phyloP scores from a whole-genome alignment of 2,888 invertebrate genomes.

The Parnassius mnemosyne region DNA sequence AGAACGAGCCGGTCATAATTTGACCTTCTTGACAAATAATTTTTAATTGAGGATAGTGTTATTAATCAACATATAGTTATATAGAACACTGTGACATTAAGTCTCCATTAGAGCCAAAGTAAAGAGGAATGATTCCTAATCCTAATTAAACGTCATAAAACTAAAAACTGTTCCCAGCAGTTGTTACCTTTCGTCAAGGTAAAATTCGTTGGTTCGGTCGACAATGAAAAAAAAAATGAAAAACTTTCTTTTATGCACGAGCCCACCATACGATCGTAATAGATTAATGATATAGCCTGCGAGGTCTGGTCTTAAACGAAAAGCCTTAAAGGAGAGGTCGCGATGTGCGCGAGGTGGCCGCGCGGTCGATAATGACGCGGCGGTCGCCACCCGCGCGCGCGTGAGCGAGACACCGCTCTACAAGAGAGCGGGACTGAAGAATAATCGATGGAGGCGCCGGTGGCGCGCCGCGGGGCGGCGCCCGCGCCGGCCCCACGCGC shows the following conservation, averaged over 20 bases:
- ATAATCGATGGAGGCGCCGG: conserved; percentile 72
- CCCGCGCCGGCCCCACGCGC: conserved; percentile 72
- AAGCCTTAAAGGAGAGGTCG: conserved; percentile 45
- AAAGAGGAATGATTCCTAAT: conserved; percentile 44
- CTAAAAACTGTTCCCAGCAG: conserved; percentile 66
- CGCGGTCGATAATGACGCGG: conserved; percentile 45
- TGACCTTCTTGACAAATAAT: too few relatives aligned
- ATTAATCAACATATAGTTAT: conserved; percentile 59
- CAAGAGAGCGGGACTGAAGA: conserved; percentile 45
- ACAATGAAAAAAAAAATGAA: conserved; percentile 47
- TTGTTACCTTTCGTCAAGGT: conserved; percentile 67
- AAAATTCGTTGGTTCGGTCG: conserved; percentile 36
- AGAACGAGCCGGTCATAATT: too few relatives aligned
- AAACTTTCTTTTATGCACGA: conserved; percentile 59
- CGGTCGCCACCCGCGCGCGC: conserved; percentile 59
- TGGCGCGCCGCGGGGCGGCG: conserved; percentile 65
- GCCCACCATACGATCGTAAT: conserved; percentile 67
- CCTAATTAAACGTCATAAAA: conserved; percentile 77
- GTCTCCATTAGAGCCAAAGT: conserved; percentile 51
- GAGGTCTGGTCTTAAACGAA: conserved; percentile 64
- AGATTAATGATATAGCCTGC: conserved; percentile 77
- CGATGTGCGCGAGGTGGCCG: conserved; percentile 46
- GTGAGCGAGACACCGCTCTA: conserved; percentile 46
- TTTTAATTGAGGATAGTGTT: conserved; percentile 29
- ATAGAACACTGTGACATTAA: conserved; percentile 42